Base-by-base conservation (phyloP, 2,888 invertebrate genomes). In the Anticlea derivata region DNA sequence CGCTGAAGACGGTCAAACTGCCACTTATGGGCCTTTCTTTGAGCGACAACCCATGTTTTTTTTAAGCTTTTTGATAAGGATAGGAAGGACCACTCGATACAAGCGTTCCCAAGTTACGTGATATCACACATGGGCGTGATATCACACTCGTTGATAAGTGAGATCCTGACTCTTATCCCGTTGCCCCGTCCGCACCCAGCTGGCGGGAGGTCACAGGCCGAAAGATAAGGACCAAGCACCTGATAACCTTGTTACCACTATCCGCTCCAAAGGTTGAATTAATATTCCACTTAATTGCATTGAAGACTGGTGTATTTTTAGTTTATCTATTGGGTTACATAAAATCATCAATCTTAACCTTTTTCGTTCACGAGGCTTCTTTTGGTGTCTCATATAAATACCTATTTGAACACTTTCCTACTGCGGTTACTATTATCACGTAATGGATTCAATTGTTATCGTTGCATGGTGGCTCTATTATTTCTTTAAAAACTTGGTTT, bases 191-290 rank as follows among this genome's bases (percentile, higher is more conserved):
- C 26, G 24, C 40, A 27, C 26, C 29, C 40, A 27, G 47, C 34
- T 55, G 43, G 48, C 51, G 40, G 24, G 43, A 38, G 49, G 49
- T 33, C 33, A 27, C 44, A 51, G 55, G 48, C 44, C 51, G 48
- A 46, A 50, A 39, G 48, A 58, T 53, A 45, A 24, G 17, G 33
- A 38, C 31, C 35, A 12, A 33, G 37, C 50, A 50, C 45, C 49
- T 55, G 58, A 59, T 63, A 63, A 63, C 63, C 63, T 52, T 52
- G 43, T 58, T 55, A 50, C 37, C 51, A 48, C 47, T 59, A 61
- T 61, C 56, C 54, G 49, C 38, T 61, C 37, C 57, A 61, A 61
- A 63, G 61, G 58, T 56, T 56, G 52, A 47, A 48, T 50, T 40
- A 43, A 49, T 52, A 56, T 58, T 59, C 59, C 51, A 51, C 24